These are phyloP conservation scores for Dryadula phaetusa DNA, from an alignment of 2,888 invertebrate genomes.

Conservation along the genomic window DNA sequence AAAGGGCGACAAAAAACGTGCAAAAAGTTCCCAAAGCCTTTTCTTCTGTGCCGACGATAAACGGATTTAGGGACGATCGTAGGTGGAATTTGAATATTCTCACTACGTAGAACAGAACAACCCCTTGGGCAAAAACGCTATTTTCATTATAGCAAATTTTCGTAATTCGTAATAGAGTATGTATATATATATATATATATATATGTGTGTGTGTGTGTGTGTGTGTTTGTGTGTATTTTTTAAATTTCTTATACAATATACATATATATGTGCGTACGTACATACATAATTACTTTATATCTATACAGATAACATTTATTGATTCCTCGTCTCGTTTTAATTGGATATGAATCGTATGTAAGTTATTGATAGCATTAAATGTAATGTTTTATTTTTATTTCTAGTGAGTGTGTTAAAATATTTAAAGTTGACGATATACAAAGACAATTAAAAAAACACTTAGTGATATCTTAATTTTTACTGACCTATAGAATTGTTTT, in stretches of 20 bases:
- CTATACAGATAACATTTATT: neutral
- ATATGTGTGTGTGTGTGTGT: too few relatives aligned
- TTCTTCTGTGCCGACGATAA: slow-evolving; percentile 46
- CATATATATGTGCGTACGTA: neutral
- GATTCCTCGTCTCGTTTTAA: neutral
- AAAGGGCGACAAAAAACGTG: slow-evolving; percentile 52
- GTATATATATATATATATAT: slow-evolving; percentile 17
- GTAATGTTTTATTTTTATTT: neutral
- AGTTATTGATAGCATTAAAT: neutral
- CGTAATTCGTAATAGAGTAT: slow-evolving; percentile 13
- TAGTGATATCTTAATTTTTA: too few relatives aligned
- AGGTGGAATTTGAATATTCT: slow-evolving; percentile 43
- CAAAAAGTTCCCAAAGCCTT: slow-evolving; percentile 47
- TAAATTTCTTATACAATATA: neutral
- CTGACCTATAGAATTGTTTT: too few relatives aligned
- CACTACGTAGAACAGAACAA: slow-evolving; percentile 32
- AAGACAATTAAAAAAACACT: too few relatives aligned
- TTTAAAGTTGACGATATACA: too few relatives aligned
- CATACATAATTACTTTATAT: neutral
- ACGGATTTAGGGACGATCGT: slow-evolving; percentile 47
- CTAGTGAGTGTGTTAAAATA: too few relatives aligned
- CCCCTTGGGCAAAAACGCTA: slow-evolving; percentile 34
- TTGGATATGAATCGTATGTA: neutral
- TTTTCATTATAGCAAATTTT: slow-evolving; percentile 31
- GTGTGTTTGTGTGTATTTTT: too few relatives aligned